Evolutionary conservation across 2,113 vertebrate species (phyloP).

Genomic region (Menura novaehollandiae): DNA sequence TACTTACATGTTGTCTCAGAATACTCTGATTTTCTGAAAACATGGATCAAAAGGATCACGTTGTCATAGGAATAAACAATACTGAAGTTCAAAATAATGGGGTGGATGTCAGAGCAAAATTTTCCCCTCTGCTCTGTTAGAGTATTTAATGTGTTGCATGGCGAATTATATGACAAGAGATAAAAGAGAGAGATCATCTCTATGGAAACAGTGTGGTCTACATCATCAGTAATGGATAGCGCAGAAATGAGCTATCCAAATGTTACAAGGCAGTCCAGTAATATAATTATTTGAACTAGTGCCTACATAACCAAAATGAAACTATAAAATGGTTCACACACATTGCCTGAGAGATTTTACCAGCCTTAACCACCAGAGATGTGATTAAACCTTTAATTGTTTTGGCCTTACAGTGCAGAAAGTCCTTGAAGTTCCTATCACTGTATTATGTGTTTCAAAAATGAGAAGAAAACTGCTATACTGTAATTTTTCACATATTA

Average conservation of each 20-base stretch:
- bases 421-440: not conserved
- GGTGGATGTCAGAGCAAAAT: not conserved
- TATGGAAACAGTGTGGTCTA: slow-evolving; percentile 50
- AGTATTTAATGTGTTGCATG: not conserved
- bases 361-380: not conserved
- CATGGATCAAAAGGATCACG: not conserved
- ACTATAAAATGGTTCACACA: not conserved
- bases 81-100: not conserved
- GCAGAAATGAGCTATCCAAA: slow-evolving; percentile 30
- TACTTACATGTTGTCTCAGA: not conserved
- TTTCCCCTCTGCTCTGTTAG: not conserved
- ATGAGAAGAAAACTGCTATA: not conserved
- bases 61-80: not conserved
- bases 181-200: slow-evolving; percentile 37
- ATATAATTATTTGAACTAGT: slow-evolving; percentile 10
- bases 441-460: not conserved
- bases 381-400: not conserved
- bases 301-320: slow-evolving; percentile 7
- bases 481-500: not conserved
- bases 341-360: not conserved
- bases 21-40: not conserved
- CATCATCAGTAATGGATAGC: not conserved
- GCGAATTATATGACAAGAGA: slow-evolving; percentile 11
- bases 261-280: slow-evolving; percentile 13
- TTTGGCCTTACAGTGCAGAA: not conserved